Conservation (phyloP, 2,888 invertebrate genomes). For the Andrena marginata region DNA sequence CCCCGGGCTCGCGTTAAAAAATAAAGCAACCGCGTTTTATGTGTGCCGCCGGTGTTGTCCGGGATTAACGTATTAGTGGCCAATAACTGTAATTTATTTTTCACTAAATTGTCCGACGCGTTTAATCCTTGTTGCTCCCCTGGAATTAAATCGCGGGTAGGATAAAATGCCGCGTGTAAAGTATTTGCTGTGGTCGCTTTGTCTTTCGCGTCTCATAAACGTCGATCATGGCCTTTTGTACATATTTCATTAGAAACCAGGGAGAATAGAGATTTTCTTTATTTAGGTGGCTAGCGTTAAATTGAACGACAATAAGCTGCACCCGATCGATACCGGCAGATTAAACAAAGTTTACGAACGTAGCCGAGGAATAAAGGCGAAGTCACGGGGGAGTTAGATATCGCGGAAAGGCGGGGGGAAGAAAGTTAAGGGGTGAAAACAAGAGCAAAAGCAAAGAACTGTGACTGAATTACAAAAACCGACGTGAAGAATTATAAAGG, state of each 20-base stretch:
- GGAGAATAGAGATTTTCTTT: neutral
- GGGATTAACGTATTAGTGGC: slow-evolving; percentile 49
- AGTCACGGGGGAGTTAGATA: slow-evolving; percentile 48
- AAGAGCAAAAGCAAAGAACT: slow-evolving; percentile 42
- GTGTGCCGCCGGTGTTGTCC: neutral
- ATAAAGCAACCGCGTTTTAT: slow-evolving; percentile 25
- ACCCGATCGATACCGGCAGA: neutral
- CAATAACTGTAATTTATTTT: slow-evolving; percentile 55
- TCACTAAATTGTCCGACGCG: slow-evolving; percentile 24
- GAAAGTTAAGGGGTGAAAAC: slow-evolving; percentile 49
- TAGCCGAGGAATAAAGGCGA: slow-evolving; percentile 41
- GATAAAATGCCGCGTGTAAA: neutral
- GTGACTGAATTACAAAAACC: slow-evolving; percentile 50
- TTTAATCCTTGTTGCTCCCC: slow-evolving; percentile 34
- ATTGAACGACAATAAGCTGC: neutral
- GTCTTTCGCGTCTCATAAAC: neutral
- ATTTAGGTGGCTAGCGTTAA: neutral
- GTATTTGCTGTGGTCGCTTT: neutral
- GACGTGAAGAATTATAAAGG: slow-evolving; percentile 53
- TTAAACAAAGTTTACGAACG: slow-evolving; percentile 38
- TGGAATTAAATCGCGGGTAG: slow-evolving; percentile 32
- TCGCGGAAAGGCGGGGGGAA: slow-evolving; percentile 17
- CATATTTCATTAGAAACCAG: too few relatives aligned
- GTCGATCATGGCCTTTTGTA: neutral
- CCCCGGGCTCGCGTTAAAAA: slow-evolving; percentile 16